Conservation (phyloP, 53 echinoderm and acorn worm genomes). For the Luidia sarsii region DNA sequence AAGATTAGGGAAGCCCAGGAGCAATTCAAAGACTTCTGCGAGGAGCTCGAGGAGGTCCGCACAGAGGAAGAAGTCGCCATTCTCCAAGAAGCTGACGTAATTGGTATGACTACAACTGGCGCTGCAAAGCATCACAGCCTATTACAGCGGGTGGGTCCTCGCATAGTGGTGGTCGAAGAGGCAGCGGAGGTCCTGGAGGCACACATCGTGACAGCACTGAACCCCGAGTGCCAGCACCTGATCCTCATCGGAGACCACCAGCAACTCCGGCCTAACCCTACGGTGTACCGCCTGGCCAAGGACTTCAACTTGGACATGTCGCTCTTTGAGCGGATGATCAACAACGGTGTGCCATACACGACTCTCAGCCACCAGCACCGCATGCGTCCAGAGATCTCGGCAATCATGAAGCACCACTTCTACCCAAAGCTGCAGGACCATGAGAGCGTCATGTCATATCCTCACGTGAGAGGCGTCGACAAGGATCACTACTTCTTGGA, state of each 20-base stretch:
- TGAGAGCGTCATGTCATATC: conserved; percentile 51
- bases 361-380: conserved; percentile 69
- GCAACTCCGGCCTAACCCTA: conserved; percentile 87
- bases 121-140: conserved; percentile 74
- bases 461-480: conserved; percentile 48
- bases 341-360: conserved; percentile 69
- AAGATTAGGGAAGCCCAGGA: conserved; percentile 8
- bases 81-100: conserved; percentile 56
- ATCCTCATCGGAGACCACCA: conserved; percentile 95
- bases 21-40: conserved; percentile 40
- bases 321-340: conserved; percentile 81
- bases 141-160: conserved; percentile 61
- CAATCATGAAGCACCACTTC: conserved; percentile 73
- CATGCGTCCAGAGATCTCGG: conserved; percentile 73
- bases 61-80: conserved; percentile 56
- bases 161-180: conserved; percentile 85
- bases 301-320: conserved; percentile 78
- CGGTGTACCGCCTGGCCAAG: conserved; percentile 76
- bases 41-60: conserved; percentile 37
- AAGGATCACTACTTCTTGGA: conserved; percentile 75
- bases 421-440: conserved; percentile 67
- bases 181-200: conserved; percentile 94
- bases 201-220: conserved; percentile 81
- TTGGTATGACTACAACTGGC: conserved; percentile 91
- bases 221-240: conserved; percentile 69